Evolutionary conservation across 1,140 invertebrate species (phyloP).

Genomic region (Rhizoglyphus robini): DNA sequence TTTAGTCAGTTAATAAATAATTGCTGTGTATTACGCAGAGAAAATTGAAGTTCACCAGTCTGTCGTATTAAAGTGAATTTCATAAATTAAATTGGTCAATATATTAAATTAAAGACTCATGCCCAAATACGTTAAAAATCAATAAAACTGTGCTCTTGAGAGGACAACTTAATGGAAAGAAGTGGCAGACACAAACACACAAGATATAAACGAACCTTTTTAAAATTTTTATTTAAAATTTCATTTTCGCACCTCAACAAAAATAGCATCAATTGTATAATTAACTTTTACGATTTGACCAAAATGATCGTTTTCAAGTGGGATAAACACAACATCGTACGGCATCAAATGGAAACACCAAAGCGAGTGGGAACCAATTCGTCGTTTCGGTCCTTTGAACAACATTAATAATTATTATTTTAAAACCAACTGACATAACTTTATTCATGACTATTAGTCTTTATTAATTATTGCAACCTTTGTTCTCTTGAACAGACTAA

Average conservation of each 20-base stretch:
- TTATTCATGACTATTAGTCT: too few relatives aligned
- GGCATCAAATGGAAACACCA: neutral
- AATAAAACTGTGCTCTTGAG: neutral
- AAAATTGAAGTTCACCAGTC: neutral
- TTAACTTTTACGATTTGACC: neutral
- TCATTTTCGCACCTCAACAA: conserved; percentile 9
- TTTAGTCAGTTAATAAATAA: neutral
- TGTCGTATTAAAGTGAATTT: neutral
- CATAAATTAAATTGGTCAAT: neutral
- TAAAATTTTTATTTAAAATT: conserved; percentile 7
- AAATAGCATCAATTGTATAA: neutral
- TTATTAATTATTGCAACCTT: too few relatives aligned
- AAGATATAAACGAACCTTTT: conserved; percentile 3
- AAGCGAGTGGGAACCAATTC: neutral
- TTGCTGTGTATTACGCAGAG: neutral
- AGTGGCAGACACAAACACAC: neutral
- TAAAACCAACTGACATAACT: too few relatives aligned
- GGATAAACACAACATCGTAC: neutral
- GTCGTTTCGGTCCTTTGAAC: too few relatives aligned
- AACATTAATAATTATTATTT: too few relatives aligned
- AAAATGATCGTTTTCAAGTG: neutral
- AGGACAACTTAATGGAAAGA: neutral
- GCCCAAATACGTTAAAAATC: too few relatives aligned
- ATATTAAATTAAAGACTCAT: conserved; percentile 10
- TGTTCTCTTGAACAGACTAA: neutral